Evolutionary conservation across 2,113 vertebrate species (phyloP).

Genomic region (Gobiocypris rarus): DNA sequence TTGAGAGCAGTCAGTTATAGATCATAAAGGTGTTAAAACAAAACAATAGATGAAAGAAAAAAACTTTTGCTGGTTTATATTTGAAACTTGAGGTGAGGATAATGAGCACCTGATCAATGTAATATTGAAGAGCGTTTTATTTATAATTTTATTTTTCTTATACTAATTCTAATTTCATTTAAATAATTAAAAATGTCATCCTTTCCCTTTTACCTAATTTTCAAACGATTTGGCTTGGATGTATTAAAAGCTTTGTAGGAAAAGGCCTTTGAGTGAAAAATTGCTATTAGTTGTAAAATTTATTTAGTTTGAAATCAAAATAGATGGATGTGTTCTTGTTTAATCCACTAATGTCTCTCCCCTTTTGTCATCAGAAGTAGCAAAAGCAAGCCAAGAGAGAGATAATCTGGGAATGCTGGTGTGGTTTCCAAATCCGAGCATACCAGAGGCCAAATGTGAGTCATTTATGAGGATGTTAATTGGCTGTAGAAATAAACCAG

Average conservation of each 20-base stretch:
- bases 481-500: background rate
- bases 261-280: background rate
- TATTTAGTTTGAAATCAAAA: background rate
- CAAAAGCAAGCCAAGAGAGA: constrained; percentile 85
- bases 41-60: background rate
- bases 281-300: background rate
- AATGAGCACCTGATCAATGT: constrained; percentile 20
- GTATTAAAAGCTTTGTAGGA: background rate
- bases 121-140: background rate
- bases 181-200: background rate
- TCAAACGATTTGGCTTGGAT: background rate
- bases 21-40: background rate
- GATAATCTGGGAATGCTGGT: constrained; percentile 96
- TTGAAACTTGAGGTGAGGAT: constrained; percentile 5
- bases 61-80: background rate
- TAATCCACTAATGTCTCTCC: background rate
- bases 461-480: constrained; percentile 49
- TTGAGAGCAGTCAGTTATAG: background rate
- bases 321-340: background rate
- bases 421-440: constrained; percentile 90
- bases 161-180: background rate
- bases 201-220: background rate
- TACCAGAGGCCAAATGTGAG: constrained; percentile 94
- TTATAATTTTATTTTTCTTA: no score
- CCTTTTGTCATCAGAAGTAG: constrained; percentile 80